These are phyloP conservation scores for Sebastolobus alascanus DNA, from an alignment of 2,797 vertebrate species.

Conservation along the genomic window DNA sequence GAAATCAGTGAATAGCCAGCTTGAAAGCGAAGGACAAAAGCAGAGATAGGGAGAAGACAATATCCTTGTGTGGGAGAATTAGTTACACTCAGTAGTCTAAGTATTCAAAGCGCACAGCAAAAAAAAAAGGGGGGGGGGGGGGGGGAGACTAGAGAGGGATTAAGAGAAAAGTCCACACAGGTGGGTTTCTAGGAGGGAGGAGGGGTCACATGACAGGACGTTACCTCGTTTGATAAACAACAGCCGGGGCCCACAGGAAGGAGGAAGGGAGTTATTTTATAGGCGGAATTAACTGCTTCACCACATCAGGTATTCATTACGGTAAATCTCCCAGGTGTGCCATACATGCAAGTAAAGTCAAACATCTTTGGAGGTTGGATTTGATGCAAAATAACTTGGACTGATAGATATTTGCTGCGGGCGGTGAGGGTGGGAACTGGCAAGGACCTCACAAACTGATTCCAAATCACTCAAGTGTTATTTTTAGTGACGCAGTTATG, in stretches of 20 bases:
- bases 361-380: constrained; percentile 53
- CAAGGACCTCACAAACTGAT: constrained; percentile 6
- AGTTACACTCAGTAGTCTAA: constrained; percentile 89
- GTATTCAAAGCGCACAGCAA: constrained; percentile 81
- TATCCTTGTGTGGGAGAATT: constrained; percentile 89
- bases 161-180: constrained; percentile 87
- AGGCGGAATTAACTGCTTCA: constrained; percentile 76
- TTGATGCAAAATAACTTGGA: constrained; percentile 33
- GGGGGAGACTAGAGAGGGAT: constrained; percentile 71
- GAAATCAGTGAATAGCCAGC: constrained; percentile 81
- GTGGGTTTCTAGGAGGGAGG: constrained; percentile 77
- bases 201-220: constrained; percentile 86
- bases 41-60: constrained; percentile 83
- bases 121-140: constrained; percentile 11
- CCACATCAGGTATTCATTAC: constrained; percentile 82
- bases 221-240: constrained; percentile 85
- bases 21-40: constrained; percentile 83
- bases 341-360: constrained; percentile 48
- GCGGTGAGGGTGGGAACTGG: constrained; percentile 3
- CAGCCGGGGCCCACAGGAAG: constrained; percentile 79
- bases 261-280: constrained; percentile 83
- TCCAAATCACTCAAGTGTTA: not conserved
- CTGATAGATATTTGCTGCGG: constrained; percentile 19
- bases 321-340: constrained; percentile 79
- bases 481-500: not conserved